A percentile compares a stretch with the other conserved stretches of the same genome.
These are phyloP conservation scores for Rhinella marina DNA, from an alignment of 2,797 vertebrate species.

Conservation along the genomic window DNA sequence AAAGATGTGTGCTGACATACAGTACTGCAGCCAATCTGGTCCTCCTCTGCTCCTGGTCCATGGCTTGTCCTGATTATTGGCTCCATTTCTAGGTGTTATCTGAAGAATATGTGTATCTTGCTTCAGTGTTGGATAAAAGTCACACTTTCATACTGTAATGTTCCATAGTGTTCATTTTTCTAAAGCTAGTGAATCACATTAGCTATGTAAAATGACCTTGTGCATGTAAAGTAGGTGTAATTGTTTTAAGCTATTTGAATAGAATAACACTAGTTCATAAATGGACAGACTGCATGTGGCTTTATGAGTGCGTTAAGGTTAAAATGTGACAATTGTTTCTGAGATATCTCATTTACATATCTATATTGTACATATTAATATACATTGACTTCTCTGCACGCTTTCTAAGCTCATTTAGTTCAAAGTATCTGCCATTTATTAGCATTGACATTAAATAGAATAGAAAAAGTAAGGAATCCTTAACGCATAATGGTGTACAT, in stretches of 20 bases:
- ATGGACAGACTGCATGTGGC: neutral
- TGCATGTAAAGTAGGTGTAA: constrained; percentile 14
- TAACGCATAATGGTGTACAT: too few relatives aligned
- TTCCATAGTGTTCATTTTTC: neutral
- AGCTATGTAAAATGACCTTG: constrained; percentile 32
- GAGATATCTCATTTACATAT: constrained; percentile 1
- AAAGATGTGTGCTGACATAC: neutral
- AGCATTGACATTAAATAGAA: neutral
- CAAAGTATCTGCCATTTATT: neutral
- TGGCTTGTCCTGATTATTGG: neutral
- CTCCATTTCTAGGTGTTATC: neutral
- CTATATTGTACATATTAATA: constrained; percentile 15
- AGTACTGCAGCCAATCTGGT: neutral
- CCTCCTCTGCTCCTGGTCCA: neutral
- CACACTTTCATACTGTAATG: neutral
- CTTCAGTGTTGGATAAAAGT: neutral
- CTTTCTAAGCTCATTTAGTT: neutral
- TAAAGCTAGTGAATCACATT: neutral
- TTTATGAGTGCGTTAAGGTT: constrained; percentile 1
- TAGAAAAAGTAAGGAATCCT: neutral
- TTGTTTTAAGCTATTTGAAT: neutral
- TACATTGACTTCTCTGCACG: neutral
- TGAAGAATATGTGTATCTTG: neutral
- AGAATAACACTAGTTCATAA: neutral
- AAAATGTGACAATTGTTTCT: neutral